Conservation (phyloP, 2,113 vertebrate species). For the Mugil cephalus region DNA sequence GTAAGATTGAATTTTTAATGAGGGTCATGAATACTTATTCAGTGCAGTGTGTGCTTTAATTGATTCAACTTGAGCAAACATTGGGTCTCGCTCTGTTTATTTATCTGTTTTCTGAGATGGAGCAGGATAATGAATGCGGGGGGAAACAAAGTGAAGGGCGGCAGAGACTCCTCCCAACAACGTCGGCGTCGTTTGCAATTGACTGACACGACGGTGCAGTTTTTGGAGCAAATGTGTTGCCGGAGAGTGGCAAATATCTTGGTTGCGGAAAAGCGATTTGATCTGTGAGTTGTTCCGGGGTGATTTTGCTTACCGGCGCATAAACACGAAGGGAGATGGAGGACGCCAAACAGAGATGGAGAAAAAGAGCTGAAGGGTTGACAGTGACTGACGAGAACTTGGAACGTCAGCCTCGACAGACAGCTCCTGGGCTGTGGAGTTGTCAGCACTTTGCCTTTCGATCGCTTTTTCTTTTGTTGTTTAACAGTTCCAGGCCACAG, state of each 20-base stretch:
- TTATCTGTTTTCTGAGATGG: constrained; percentile 65
- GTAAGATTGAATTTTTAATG: constrained; percentile 75
- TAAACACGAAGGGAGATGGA: constrained; percentile 21
- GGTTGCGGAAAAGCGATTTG: constrained; percentile 23
- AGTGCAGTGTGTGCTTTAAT: constrained; percentile 73
- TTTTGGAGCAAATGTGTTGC: background rate
- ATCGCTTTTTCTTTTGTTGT: background rate
- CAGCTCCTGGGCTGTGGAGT: constrained; percentile 44
- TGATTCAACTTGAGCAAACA: constrained; percentile 83
- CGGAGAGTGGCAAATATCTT: constrained; percentile 52
- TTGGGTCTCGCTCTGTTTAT: constrained; percentile 70
- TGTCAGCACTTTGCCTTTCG: constrained; percentile 36
- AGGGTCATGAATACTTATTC: constrained; percentile 62
- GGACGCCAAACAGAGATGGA: background rate
- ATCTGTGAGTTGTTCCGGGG: constrained; percentile 14
- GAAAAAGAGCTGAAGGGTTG: background rate
- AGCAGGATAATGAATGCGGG: constrained; percentile 17
- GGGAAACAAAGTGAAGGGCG: background rate
- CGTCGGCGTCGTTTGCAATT: constrained; percentile 49
- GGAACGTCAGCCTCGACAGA: constrained; percentile 52
- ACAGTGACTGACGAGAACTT: constrained; percentile 13
- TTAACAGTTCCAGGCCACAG: background rate
- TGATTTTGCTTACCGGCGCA: constrained; percentile 29
- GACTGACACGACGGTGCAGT: background rate
- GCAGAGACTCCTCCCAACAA: constrained; percentile 41